These are phyloP conservation scores for Augochlorella aurata DNA, from an alignment of 2,888 invertebrate species.

Conservation along the genomic window DNA sequence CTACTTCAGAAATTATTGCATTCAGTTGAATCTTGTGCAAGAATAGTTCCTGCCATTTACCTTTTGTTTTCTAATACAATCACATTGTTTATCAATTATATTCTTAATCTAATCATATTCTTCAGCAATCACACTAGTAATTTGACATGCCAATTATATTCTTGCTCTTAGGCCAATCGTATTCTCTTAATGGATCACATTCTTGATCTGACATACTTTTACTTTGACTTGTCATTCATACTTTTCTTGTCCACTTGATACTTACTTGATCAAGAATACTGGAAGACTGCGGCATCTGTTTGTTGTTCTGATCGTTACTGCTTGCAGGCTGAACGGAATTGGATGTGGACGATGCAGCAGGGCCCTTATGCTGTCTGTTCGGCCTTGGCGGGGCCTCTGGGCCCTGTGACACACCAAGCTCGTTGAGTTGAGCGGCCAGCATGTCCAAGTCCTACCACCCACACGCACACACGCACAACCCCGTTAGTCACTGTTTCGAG, in stretches of 20 bases:
- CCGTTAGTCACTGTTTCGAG: slow-evolving; percentile 77
- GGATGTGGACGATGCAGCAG: slow-evolving; percentile 73
- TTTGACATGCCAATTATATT: no score
- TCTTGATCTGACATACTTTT: neutral
- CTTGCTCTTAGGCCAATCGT: neutral
- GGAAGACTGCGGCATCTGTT: slow-evolving; percentile 79
- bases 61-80: neutral
- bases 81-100: no score
- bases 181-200: neutral
- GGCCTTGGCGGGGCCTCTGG: slow-evolving; percentile 88
- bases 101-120: neutral
- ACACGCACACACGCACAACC: slow-evolving; percentile 79
- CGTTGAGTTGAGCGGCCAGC: slow-evolving; percentile 97
- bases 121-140: neutral
- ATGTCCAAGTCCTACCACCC: slow-evolving; percentile 95
- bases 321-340: slow-evolving; percentile 74
- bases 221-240: neutral
- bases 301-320: slow-evolving; percentile 79
- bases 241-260: slow-evolving; percentile 18
- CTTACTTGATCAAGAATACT: slow-evolving; percentile 80
- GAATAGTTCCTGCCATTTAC: neutral
- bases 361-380: slow-evolving; percentile 79
- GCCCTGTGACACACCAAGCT: slow-evolving; percentile 91
- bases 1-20: no score
- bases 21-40: no score